Evolutionary conservation across 1,140 invertebrate species (phyloP), one percentile per base, ranked within the genome.

Genomic region (Philaenus spumarius): DNA sequence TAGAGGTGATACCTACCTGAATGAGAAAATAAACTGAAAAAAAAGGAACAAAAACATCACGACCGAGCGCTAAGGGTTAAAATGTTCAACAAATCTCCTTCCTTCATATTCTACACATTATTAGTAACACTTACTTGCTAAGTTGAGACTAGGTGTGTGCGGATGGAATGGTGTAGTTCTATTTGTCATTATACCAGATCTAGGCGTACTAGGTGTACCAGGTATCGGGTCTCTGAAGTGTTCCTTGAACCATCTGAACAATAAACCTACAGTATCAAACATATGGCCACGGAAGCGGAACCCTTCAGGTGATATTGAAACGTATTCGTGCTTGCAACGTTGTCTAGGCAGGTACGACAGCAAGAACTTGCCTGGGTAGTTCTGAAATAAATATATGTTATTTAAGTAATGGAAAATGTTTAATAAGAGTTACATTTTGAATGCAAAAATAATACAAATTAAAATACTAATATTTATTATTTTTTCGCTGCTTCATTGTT

Each of bases 241-340:
- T 72, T 95, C 91, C 70, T 99, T 99, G 72, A 98, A 99, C 95
- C 95, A 99, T 51, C 89, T 83, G 62, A 99, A 82, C 7, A 98
- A 69, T 1, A 85, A 82, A 54, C 83, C 85, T 0, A 98, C 75
- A 1, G 87, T 86, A 55, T 88, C 84, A 72, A 98, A 98, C 66
- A 87, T 84, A 69, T 94, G 87, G 52, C 86, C 81, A 26, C 97
- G 78, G 71, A 95, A 99, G 47, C 87, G 81, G 68, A 95, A 93
- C 14, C 97, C 97, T 60, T 98, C 92, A 0, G 93, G 89, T 6
- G 86, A 87, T 0, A 98, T 85, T 0, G 91, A 89, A 0, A 98
- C 80, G 69, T 87, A 97, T 72, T 99, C 97, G 72, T 98, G 93
- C 4, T 85, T 82, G 56, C 85, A 84, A 65, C 87, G 85, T 43